Evolutionary conservation across 2,888 invertebrate species (phyloP), one percentile per base, ranked within the genome.

Genomic region (Diaphora mendica): DNA sequence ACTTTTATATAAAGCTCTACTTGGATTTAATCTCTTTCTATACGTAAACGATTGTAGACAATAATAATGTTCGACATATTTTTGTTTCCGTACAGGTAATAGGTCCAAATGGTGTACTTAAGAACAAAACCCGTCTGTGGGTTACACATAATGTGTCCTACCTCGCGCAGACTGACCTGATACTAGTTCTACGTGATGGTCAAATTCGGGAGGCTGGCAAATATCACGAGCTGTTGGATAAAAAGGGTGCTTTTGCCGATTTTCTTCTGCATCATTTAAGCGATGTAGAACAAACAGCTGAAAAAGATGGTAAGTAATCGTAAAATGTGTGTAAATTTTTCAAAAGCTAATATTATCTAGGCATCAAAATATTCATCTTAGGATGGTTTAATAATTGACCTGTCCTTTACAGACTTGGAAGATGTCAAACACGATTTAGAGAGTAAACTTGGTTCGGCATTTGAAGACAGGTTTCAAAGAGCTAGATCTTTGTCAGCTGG

Each of bases 141-240:
- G 99, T 99, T n/a, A 99, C 99, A 0, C 99, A 99, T 91, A 98
- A 98, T 80, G 97, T 99, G 68, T 98, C 99, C 13, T 99, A 98
- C 93, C 96, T 99, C 82, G 98, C 99, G 0, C 97, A 98, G 88
- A 98, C 98, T 1, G 98, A 99, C 93, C 96, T 97, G 85, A 98
- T 99, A 80, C 93, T 99, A 78, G 99, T 99, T 2, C 92, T 99
- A 86, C 97, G 97, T 85, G 96, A 98, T 85, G 99, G 99, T 0
- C 96, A 97, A 85, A 97, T 99, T n/a, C 98, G 98, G 0, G 99
- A 99, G 92, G 96, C 96, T 66, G 99, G 99, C 66, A 97, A 98
- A 5, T 99, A 99, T 93, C 97, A 97, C 83, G 97, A 99, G 89
- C 96, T 99, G 84, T 90, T 99, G 76, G 97, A 97, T 79, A 98